Evolutionary conservation across 1,140 invertebrate species (phyloP).

Genomic region (Hyphantria cunea): DNA sequence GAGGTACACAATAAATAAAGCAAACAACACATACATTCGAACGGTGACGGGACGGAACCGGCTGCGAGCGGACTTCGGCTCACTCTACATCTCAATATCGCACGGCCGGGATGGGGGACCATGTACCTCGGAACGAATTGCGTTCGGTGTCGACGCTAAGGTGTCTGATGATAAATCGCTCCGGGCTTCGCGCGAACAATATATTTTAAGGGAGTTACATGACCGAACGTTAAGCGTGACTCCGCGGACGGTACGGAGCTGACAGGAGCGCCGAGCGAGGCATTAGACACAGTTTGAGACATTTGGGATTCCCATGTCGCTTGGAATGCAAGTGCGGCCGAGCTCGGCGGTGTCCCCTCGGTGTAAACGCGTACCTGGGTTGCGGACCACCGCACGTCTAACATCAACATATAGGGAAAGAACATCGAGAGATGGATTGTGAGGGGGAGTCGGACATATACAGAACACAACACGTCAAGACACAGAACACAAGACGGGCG

Average conservation of each 20-base stretch:
- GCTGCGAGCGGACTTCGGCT: constrained; percentile 67
- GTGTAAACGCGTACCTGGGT: constrained; percentile 49
- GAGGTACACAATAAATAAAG: constrained; percentile 78
- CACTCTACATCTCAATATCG: constrained; percentile 83
- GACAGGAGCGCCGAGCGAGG: constrained; percentile 36
- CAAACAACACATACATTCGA: constrained; percentile 71
- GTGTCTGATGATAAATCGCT: constrained; percentile 62
- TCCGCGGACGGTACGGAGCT: constrained; percentile 29
- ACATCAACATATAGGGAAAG: constrained; percentile 62
- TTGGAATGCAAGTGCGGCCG: constrained; percentile 80
- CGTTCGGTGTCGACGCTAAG: constrained; percentile 63
- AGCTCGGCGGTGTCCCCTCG: constrained; percentile 60
- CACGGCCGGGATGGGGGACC: constrained; percentile 79
- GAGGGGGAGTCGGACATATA: constrained; percentile 31
- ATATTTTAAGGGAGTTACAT: constrained; percentile 45
- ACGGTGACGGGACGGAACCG: constrained; percentile 59
- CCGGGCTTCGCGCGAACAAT: constrained; percentile 39
- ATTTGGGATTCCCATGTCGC: constrained; percentile 79
- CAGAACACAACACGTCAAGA: constrained; percentile 65
- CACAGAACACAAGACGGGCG: constrained; percentile 76
- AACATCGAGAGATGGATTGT: constrained; percentile 60
- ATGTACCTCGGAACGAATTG: constrained; percentile 82
- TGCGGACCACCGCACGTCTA: constrained; percentile 35
- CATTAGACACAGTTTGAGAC: constrained; percentile 57
- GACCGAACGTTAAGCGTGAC: constrained; percentile 33